A percentile compares a stretch with the other conserved stretches of the same genome.
These are phyloP conservation scores for Lepilemur ruficaudatus DNA, from an alignment of 2,797 vertebrate species.

Conservation along the genomic window DNA sequence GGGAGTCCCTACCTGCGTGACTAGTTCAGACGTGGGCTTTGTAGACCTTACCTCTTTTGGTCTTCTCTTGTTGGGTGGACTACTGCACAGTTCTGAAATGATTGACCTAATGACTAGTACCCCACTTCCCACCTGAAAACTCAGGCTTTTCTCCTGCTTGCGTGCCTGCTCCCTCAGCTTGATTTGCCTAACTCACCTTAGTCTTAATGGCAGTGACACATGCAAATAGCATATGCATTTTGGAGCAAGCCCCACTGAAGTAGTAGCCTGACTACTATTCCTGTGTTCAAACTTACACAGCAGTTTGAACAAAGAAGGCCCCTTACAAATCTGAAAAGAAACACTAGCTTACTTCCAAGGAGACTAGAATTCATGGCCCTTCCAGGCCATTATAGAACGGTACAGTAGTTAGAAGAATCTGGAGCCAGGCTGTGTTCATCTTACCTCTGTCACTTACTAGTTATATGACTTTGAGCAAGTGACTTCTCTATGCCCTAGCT, in stretches of 20 bases:
- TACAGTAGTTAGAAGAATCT: neutral
- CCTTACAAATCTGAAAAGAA: neutral
- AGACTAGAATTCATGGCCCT: neutral
- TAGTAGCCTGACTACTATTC: neutral
- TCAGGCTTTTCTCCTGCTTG: neutral
- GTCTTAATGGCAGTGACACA: neutral
- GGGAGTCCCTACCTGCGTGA: neutral
- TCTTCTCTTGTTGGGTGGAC: neutral
- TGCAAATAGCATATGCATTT: slow-evolving; percentile 30
- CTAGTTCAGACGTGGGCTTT: neutral
- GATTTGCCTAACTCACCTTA: slow-evolving; percentile 31
- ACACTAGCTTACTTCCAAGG: slow-evolving; percentile 13
- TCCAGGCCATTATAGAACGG: neutral
- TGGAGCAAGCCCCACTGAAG: slow-evolving; percentile 35
- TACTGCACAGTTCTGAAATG: neutral
- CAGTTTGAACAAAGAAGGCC: slow-evolving; percentile 34
- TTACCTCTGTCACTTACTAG: neutral
- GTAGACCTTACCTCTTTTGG: neutral
- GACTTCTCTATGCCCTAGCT: neutral
- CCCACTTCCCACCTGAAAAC: neutral
- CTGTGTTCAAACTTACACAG: neutral
- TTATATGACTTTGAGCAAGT: neutral
- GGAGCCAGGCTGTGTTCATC: neutral
- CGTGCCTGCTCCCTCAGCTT: neutral
- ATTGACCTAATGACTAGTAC: neutral